Percentiles rank a stretch among this genome's conserved stretches.
phyloP scores from a whole-genome alignment of 2,113 vertebrate species.

The Chauna torquata region DNA sequence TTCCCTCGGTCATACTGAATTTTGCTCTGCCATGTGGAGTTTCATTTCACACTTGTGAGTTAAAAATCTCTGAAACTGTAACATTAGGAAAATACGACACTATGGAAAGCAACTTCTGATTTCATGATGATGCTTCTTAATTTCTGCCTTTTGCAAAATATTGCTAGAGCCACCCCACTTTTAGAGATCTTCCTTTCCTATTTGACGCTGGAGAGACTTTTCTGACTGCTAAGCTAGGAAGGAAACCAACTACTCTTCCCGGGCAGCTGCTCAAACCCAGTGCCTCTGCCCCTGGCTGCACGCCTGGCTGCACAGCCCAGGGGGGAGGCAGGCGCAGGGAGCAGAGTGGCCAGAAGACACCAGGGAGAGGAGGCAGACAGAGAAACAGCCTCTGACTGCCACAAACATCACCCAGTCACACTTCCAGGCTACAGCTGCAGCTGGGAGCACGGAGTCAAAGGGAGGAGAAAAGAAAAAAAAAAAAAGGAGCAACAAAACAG shows the following conservation, averaged over 20 bases:
- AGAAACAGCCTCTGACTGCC: neutral
- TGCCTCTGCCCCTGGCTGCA: neutral
- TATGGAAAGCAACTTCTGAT: neutral
- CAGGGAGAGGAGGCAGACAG: neutral
- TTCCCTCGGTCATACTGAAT: neutral
- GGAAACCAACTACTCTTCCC: neutral
- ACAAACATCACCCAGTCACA: neutral
- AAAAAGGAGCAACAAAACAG: neutral
- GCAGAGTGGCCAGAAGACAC: neutral
- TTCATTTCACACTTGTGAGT: neutral
- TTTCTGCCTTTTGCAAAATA: neutral
- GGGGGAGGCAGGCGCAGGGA: neutral
- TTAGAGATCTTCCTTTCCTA: neutral
- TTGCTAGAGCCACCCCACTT: neutral
- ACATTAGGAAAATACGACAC: neutral
- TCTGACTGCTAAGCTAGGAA: neutral
- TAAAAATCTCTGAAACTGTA: neutral
- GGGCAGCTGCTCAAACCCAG: neutral
- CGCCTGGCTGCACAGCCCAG: accelerated
- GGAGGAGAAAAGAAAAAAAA: neutral
- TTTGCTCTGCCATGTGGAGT: neutral
- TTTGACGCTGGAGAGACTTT: neutral
- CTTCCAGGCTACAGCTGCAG: neutral
- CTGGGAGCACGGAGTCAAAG: neutral
- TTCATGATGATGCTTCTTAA: neutral